Evolutionary conservation across 2,888 invertebrate genomes (phyloP), one percentile per base, ranked within the genome.

Genomic region (Caenorhabditis drosophilae): DNA sequence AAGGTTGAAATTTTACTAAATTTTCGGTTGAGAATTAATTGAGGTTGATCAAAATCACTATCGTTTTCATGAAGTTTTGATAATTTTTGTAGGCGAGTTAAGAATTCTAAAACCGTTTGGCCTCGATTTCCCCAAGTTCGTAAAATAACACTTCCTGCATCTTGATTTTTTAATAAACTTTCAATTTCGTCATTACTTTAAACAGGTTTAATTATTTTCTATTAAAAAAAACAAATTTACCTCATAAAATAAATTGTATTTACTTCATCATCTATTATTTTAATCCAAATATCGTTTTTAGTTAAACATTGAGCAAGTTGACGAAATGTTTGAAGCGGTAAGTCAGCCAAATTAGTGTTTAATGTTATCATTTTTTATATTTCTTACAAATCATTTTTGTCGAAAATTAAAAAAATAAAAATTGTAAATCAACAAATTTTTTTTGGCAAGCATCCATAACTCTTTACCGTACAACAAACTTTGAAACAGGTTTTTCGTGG

Each of bases 101-200:
- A 44, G 11, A 73, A 49, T 45, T 69, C 55, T 2, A 45, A 35
- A 16, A 57, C 82, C 22, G 79, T 84, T 73, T 84, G 83, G n/a
- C 84, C 85, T 1, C 78, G 76, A 42, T 82, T 76, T 7, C 83
- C 84, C 53, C 85, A 79, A n/a, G 70, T 57, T 18, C 76, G 68
- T 1, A 85, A 61, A 41, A 84, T 51, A 40, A 76, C 73, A 16
- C 76, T 75, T 0, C 81, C 76, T 0, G 84, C 82, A 42, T 83
- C 83, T 6, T 59, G 41, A 42, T 50, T 26, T 12, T 60, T 48
- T 2, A 36, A 20, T 31, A 31, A 12, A 31, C 6, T 31, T 31
- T 6, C 31, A 31, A 31, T 31, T 31, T 31, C 12, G 31, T 31
- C 6, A 12, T 31, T 31, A 31, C n/a, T 38, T n/a, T n/a, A n/a